Evolutionary conservation across 1,140 invertebrate species (phyloP), one percentile per base, ranked within the genome.

Genomic region (Batillaria attramentaria): DNA sequence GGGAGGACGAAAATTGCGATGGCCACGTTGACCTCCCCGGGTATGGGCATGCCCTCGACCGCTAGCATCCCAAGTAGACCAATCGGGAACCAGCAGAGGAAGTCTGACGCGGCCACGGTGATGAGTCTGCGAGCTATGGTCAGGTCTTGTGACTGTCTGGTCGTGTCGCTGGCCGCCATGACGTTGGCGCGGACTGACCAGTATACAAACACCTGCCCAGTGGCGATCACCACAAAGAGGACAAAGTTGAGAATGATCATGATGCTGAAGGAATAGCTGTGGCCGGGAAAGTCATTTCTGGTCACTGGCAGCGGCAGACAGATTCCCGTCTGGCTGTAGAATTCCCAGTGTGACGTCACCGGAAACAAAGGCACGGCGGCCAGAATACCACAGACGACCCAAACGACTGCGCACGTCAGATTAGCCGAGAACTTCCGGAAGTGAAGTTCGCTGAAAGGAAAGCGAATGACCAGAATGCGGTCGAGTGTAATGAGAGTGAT

Each of bases 401-500:
- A 85, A 18, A 50, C 50, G 1, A 39, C 35, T 16, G 54, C 46
- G 39, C 54, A 57, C 5, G 69, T 28, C 31, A 80, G 16, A 8
- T 65, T 37, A 18, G 81, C 79, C 13, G 65, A 66, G 37, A 43
- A 78, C 3, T 73, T 31, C 33, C 46, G 74, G 2, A 85, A 60
- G 5, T 54, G 28, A 13, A 43, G 20, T 16, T 81, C 50, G n/a
- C 77, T 57, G 35, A 87, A 84, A 31, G 85, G 85, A 78, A 79
- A 87, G 13, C 82, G 79, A 18, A 87, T 77, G 16, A 73, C 73
- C 2, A 87, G 46, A 62, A 82, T 79, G 41, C 86, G 37, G 42
- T 87, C 86, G 6, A 83, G 28, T 13, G 86, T 83, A 60, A 87
- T 86, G 6, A 86, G 42, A 39, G 72, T 74, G 28, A 87, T 69